phyloP scores from a whole-genome alignment of 2,797 vertebrate species.

The Valencia hispanica region DNA sequence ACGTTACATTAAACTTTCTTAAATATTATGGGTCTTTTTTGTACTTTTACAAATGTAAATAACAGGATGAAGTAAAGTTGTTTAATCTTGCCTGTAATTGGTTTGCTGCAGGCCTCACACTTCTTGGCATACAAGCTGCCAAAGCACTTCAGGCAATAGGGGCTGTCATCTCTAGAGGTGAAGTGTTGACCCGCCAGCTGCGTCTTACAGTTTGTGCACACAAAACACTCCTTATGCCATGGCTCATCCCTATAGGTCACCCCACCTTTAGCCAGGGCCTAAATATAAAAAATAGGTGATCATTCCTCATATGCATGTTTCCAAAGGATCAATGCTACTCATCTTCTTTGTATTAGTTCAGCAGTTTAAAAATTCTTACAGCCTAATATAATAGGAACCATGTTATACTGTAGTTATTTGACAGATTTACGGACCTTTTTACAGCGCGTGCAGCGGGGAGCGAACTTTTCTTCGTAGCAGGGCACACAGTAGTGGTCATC shows the following conservation, averaged over 20 bases:
- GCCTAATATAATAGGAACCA: neutral
- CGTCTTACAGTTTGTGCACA: constrained; percentile 93
- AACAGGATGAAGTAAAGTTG: neutral
- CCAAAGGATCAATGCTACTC: neutral
- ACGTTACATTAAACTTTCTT: neutral
- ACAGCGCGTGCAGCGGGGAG: constrained; percentile 97
- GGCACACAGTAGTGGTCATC: constrained; percentile 97
- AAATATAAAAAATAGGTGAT: constrained; percentile 23
- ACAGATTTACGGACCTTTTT: constrained; percentile 86
- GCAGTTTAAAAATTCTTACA: neutral
- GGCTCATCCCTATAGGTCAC: constrained; percentile 98
- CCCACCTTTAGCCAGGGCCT: constrained; percentile 96
- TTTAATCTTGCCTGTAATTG: constrained; percentile 90
- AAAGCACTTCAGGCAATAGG: constrained; percentile 96
- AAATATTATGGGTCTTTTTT: neutral
- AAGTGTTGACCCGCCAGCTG: constrained; percentile 98
- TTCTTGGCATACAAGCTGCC: constrained; percentile 98
- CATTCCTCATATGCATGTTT: neutral
- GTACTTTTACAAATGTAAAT: neutral
- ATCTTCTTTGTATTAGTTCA: no score
- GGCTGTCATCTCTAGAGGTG: constrained; percentile 95
- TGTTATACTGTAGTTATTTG: neutral
- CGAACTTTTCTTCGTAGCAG: constrained; percentile 98
- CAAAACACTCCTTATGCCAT: constrained; percentile 98
- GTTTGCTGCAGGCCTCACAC: constrained; percentile 93